Evolutionary conservation across 2,113 vertebrate species (phyloP), one percentile per base, ranked within the genome.

Genomic region (Anoura caudifer): DNA sequence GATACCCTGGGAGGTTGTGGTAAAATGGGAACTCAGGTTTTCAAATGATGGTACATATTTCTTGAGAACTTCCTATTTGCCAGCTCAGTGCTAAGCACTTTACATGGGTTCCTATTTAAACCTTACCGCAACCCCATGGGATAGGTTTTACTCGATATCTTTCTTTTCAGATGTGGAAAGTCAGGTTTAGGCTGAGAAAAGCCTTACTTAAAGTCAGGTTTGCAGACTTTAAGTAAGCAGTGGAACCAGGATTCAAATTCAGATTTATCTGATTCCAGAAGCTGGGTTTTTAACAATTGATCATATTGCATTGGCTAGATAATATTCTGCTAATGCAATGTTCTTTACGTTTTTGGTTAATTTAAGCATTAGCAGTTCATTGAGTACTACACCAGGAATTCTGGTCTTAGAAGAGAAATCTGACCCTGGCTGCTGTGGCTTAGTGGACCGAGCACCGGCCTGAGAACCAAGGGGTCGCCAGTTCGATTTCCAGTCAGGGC

Each of bases 81-180:
- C 69, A 77, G 76, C n/a, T 41, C 41, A 70, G 69, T 77, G 47
- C 75, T 61, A 77, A 85, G 77, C 17, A 47, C 24, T 43, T 90
- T 24, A 45, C 19, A 38, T 41, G 19, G 12, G 20, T 87, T 95
- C 65, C 38, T 87, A 3, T 81, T 56, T 92, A n/a, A 70, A 50
- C 22, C 43, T 86, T 67, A 67, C 5, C 19, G 36, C 54, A 61
- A 17, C 22, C 16, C 45, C 41, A 16, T 36, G 36, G 67, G 54
- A 61, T 28, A 20, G 67, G 20, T 41, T 91, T 76, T 63, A 63
- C 70, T 75, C 70, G 65, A 22, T 88, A 22, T 79, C 33, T 97
- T 73, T 80, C n/a, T 89, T 91, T 95, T 79, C 52, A 50, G 41
- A 73, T 86, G 20, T 50, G 59, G 28, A 86, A 82, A 95, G 28